phyloP scores from a whole-genome alignment of 2,888 invertebrate genomes.

The Pyrgus malvae region DNA sequence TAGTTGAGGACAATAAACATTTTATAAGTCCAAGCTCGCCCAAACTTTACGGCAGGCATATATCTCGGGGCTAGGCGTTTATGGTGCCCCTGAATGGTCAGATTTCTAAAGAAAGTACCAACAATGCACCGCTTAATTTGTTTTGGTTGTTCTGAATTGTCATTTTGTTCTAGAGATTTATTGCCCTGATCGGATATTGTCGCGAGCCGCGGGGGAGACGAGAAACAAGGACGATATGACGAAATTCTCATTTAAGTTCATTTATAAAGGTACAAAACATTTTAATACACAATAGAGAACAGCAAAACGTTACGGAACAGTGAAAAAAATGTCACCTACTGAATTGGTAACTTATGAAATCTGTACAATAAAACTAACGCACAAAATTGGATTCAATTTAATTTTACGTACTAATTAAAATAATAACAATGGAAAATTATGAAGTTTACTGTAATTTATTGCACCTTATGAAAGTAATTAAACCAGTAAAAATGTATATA shows the following conservation, averaged over 20 bases:
- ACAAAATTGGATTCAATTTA: no score
- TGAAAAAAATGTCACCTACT: neutral
- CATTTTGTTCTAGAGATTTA: constrained; percentile 57
- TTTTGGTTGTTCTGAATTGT: constrained; percentile 72
- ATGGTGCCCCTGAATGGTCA: constrained; percentile 71
- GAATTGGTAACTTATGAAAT: neutral
- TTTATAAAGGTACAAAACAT: constrained; percentile 4
- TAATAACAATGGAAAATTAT: no score
- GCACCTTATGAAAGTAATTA: no score
- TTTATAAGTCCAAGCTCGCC: constrained; percentile 37
- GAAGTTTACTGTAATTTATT: no score
- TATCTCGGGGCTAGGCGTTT: constrained; percentile 52
- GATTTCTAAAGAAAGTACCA: constrained; percentile 43
- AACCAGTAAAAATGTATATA: no score
- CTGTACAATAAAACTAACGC: no score
- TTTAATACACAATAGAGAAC: neutral
- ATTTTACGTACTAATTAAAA: no score
- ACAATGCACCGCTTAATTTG: constrained; percentile 64
- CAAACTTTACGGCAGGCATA: constrained; percentile 65
- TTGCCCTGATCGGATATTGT: constrained; percentile 55
- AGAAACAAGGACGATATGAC: neutral
- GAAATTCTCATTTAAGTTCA: neutral
- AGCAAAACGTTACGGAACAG: neutral
- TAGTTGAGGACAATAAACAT: constrained; percentile 38
- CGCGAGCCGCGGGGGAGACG: constrained; percentile 44